phyloP scores from a whole-genome alignment of 2,113 vertebrate genomes.

The Entomyzon cyanotis region DNA sequence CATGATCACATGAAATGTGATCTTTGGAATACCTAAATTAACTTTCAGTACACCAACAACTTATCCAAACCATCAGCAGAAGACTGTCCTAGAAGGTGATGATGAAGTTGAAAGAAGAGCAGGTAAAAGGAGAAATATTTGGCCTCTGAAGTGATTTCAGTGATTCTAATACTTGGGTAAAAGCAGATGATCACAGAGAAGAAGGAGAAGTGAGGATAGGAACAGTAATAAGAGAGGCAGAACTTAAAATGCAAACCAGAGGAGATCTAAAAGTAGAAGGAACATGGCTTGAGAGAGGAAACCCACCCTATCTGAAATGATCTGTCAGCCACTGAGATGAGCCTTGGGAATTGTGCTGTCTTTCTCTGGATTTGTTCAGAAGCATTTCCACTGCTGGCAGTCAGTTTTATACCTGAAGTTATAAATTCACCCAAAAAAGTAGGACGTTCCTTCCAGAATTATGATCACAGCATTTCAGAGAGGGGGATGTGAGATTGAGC shows the following conservation, averaged over 20 bases:
- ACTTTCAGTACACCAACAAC: neutral
- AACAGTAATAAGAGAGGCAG: neutral
- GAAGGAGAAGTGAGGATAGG: neutral
- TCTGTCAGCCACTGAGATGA: neutral
- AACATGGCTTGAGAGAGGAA: neutral
- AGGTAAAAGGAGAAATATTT: neutral
- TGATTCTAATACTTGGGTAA: neutral
- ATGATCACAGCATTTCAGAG: neutral
- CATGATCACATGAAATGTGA: neutral
- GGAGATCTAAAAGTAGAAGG: neutral
- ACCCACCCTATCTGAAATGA: neutral
- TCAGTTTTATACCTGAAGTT: neutral
- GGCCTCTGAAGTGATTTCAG: neutral
- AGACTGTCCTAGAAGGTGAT: neutral
- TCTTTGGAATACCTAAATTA: neutral
- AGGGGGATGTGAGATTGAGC: neutral
- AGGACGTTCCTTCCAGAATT: neutral
- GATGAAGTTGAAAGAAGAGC: neutral
- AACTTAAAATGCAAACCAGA: neutral
- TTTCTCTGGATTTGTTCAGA: neutral
- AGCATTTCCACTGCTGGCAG: neutral
- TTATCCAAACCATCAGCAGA: neutral
- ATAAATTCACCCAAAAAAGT: neutral
- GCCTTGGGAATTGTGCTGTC: neutral
- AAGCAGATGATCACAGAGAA: neutral